Percentiles rank a stretch among this genome's conserved stretches.
Evolutionary conservation across 2,888 invertebrate species (phyloP).

Genomic region (Melanophora roralis): DNA sequence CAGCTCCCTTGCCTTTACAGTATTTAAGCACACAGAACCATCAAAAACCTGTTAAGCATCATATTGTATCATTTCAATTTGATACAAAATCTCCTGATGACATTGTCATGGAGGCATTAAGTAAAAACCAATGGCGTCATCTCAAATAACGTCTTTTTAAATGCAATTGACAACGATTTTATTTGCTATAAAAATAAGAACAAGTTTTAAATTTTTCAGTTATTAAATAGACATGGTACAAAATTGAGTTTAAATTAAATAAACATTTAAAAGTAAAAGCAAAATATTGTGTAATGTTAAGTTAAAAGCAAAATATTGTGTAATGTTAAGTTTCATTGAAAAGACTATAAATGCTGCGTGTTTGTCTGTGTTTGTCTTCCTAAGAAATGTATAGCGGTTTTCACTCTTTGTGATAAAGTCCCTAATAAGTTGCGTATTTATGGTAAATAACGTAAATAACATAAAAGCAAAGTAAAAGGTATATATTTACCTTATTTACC

Average conservation of each 20-base stretch:
- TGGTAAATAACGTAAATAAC: no score
- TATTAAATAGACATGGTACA: not conserved
- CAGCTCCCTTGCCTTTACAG: conserved; percentile 26
- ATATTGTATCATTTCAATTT: conserved; percentile 69
- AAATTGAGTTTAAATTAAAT: not conserved
- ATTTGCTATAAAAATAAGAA: not conserved
- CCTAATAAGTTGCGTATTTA: no score
- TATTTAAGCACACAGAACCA: not conserved
- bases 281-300: no score
- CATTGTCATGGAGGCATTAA: conserved; percentile 68
- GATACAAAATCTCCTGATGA: conserved; percentile 74
- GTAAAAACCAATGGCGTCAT: conserved; percentile 66
- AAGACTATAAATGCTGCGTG: no score
- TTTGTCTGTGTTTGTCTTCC: no score
- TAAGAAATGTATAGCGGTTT: no score
- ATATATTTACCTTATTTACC: no score
- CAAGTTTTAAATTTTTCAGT: not conserved
- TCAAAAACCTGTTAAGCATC: conserved; percentile 58
- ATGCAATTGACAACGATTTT: not conserved
- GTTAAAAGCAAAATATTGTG: no score
- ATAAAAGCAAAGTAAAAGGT: no score
- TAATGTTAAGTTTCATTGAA: no score
- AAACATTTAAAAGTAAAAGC: not conserved
- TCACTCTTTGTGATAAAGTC: no score
- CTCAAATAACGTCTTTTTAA: conserved; percentile 12